A percentile compares a stretch with the other conserved stretches of the same genome.
Conservation (phyloP, 1,140 invertebrate species). For the Elymnias hypermnestra region DNA sequence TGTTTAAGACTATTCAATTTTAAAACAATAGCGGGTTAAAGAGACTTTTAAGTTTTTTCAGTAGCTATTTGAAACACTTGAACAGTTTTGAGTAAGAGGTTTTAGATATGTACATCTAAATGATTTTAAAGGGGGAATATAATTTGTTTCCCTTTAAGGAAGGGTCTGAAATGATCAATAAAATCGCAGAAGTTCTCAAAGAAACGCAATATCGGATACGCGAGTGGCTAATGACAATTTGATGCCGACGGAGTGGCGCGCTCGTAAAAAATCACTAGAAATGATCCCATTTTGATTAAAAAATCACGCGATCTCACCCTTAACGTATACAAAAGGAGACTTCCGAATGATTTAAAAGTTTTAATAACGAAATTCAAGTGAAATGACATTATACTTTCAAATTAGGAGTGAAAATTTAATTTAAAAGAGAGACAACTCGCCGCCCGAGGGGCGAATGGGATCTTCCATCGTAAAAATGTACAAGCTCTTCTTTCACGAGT, state of each 20-base stretch:
- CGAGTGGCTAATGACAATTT: constrained; percentile 72
- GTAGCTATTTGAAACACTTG: too few relatives aligned
- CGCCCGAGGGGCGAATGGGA: constrained; percentile 68
- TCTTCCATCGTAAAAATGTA: constrained; percentile 71
- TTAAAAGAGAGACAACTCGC: constrained; percentile 74
- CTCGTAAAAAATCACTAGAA: constrained; percentile 74
- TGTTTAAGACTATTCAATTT: neutral
- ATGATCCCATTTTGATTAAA: constrained; percentile 75
- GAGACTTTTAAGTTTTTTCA: neutral
- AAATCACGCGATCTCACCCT: constrained; percentile 67
- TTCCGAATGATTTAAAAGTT: constrained; percentile 77
- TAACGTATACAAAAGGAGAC: constrained; percentile 48
- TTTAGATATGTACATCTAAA: neutral
- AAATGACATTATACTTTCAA: constrained; percentile 78
- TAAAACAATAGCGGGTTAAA: neutral
- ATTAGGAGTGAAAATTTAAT: constrained; percentile 78
- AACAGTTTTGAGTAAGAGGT: neutral
- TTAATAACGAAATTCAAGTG: constrained; percentile 77
- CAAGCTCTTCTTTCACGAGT: constrained; percentile 70
- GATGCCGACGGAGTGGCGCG: constrained; percentile 58
- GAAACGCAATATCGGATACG: constrained; percentile 72
- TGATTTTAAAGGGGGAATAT: constrained; percentile 10
- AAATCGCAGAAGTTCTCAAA: constrained; percentile 62
- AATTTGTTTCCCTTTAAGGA: constrained; percentile 9
- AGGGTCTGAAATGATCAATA: constrained; percentile 61